phyloP scores from a whole-genome alignment of 2,797 vertebrate species.

The Aeoliscus strigatus region DNA sequence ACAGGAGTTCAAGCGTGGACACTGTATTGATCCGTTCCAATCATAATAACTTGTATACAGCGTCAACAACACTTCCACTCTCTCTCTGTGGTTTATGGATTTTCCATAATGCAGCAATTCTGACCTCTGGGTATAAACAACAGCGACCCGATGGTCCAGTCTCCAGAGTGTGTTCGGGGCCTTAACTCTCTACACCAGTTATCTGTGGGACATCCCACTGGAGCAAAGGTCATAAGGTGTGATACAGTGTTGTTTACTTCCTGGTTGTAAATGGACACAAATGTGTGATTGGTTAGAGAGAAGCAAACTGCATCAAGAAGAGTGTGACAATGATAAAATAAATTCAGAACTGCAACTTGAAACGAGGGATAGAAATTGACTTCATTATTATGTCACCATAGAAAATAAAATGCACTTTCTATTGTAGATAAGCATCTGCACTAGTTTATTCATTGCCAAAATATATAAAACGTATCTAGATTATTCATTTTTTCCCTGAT shows the following conservation, averaged over 20 bases:
- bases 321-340: too few species aligned
- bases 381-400: too few species aligned
- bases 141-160: constrained; percentile 23
- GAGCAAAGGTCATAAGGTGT: constrained; percentile 58
- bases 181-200: not conserved
- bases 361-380: too few species aligned
- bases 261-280: constrained; percentile 34
- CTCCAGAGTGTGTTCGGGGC: constrained; percentile 3
- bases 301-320: not conserved
- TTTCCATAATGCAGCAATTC: constrained; percentile 43
- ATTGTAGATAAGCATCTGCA: too few species aligned
- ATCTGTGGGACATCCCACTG: not conserved
- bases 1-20: constrained; percentile 23
- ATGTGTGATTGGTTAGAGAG: too few species aligned
- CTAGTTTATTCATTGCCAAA: too few species aligned
- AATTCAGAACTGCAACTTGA: too few species aligned
- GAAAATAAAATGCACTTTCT: too few species aligned
- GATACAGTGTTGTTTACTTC: constrained; percentile 36
- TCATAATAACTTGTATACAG: constrained; percentile 40
- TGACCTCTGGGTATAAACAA: constrained; percentile 34
- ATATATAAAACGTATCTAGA: too few species aligned
- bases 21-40: constrained; percentile 31
- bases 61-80: constrained; percentile 34
- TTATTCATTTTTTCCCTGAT: too few species aligned
- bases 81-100: constrained; percentile 46